Evolutionary conservation across 2,888 invertebrate species (phyloP).

Genomic region (Hypomecis atomaria): DNA sequence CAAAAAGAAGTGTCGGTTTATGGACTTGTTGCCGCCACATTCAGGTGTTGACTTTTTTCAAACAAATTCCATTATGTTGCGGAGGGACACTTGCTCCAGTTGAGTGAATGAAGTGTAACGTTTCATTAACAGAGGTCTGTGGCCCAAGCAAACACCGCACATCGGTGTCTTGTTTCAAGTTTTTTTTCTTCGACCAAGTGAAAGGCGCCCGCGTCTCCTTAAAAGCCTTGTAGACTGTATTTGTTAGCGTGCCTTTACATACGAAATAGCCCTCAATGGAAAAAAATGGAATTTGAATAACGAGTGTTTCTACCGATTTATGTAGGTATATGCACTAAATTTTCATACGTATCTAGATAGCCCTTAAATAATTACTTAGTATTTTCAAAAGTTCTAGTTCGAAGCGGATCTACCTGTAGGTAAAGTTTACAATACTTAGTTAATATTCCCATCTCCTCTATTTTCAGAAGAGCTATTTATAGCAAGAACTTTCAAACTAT

Average conservation of each 20-base stretch:
- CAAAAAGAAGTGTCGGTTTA: conserved; percentile 6
- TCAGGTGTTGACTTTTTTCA: conserved; percentile 35
- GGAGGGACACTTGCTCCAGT: conserved; percentile 61
- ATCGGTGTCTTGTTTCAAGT: conserved; percentile 77
- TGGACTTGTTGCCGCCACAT: conserved; percentile 25
- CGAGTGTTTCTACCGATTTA: conserved; percentile 20
- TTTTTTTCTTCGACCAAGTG: conserved; percentile 69
- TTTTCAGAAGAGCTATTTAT: conserved; percentile 19
- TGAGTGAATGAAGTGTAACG: conserved; percentile 75
- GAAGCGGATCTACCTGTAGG: too few species aligned
- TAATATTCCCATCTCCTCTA: conserved; percentile 2
- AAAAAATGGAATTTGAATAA: conserved; percentile 44
- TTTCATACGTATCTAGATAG: too few species aligned
- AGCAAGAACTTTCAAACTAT: conserved; percentile 20
- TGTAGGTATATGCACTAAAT: background rate
- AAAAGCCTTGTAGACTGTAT: conserved; percentile 76
- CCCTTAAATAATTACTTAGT: too few species aligned
- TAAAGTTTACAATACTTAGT: background rate
- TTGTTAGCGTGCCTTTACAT: conserved; percentile 70
- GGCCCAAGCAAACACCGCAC: conserved; percentile 63
- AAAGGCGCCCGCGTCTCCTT: conserved; percentile 78
- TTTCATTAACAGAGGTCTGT: conserved; percentile 72
- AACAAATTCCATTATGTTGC: conserved; percentile 49
- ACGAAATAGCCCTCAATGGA: conserved; percentile 60
- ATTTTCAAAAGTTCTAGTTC: too few species aligned